Evolutionary conservation across 2,888 invertebrate genomes (phyloP), one percentile per base, ranked within the genome.

Genomic region (Lysandra bellargus): DNA sequence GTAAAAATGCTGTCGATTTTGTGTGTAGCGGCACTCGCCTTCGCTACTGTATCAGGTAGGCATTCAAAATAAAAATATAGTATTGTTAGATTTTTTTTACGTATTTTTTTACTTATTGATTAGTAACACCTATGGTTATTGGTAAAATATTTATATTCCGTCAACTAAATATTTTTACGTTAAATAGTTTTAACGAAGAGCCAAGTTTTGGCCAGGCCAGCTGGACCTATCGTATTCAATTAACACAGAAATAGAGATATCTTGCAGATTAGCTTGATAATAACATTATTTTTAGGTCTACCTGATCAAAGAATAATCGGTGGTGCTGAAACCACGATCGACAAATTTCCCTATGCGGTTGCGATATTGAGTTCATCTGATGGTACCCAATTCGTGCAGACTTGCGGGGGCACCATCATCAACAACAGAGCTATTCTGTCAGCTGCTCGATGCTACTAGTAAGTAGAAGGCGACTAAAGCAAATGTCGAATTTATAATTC

Each of bases 251-350:
- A n/a, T 60, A 60, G 6, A 12, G 5, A 14, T 4, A 1, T n/a
- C 6, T n/a, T 60, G 17, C 5, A 60, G n/a, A 60, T n/a, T 23
- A 61, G 23, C 6, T 61, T n/a, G 6, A 49, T 49, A 2, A 12
- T 2, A 64, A 3, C 1, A 0, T 23, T 12, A 9, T 30, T 64
- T 30, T 23, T 2, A 64, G 64, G 64, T 30, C 30, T 64, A 30
- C 64, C 64, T 64, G 64, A 64, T 64, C 64, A 64, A 30, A 64
- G 64, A 23, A 64, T 64, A 64, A 23, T 64, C 30, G 64, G 64
- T 30, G 64, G 64, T 5, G 64, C 23, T 30, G 30, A 30, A 30
- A 64, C 64, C 30, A 64, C 64, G 7, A 64, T 64, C 23, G 64
- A 64, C 30, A 23, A 30, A 64, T 30, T 30, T 64, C 64, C 64